Percentiles rank a stretch among this genome's conserved stretches.
Conservation (phyloP, 2,113 vertebrate genomes). For the Phaethon lepturus region DNA sequence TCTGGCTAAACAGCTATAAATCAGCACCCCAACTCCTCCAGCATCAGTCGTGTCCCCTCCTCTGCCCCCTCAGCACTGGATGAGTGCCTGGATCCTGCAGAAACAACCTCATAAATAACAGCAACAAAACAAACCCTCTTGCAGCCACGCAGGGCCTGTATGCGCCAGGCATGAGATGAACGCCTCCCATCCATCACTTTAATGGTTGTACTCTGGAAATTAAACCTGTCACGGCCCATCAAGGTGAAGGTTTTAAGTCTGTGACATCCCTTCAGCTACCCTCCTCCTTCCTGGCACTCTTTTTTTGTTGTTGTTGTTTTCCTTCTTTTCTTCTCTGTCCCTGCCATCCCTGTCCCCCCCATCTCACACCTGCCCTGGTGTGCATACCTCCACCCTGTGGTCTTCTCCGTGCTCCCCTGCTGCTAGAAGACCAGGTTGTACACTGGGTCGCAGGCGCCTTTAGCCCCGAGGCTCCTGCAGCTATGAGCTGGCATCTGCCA, state of each 20-base stretch:
- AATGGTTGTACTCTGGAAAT: constrained; percentile 78
- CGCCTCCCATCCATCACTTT: constrained; percentile 71
- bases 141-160: not conserved
- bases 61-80: constrained; percentile 16
- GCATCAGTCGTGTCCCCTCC: not conserved
- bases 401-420: accelerated
- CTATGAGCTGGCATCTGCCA: not conserved
- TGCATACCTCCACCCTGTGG: not conserved
- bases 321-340: not conserved
- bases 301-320: not conserved
- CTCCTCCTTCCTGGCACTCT: not conserved
- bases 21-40: constrained; percentile 18
- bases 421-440: not conserved
- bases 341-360: not conserved
- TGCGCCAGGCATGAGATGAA: not conserved
- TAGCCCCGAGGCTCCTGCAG: not conserved
- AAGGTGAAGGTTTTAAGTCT: constrained; percentile 60
- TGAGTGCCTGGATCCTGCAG: constrained; percentile 44
- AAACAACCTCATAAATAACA: constrained; percentile 71
- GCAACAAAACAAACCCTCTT: constrained; percentile 40
- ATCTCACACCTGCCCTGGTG: accelerated
- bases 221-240: constrained; percentile 72
- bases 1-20: constrained; percentile 48
- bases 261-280: not conserved
- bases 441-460: not conserved